Conservation (phyloP, 2,113 vertebrate genomes). For the Rhipidura dahli region DNA sequence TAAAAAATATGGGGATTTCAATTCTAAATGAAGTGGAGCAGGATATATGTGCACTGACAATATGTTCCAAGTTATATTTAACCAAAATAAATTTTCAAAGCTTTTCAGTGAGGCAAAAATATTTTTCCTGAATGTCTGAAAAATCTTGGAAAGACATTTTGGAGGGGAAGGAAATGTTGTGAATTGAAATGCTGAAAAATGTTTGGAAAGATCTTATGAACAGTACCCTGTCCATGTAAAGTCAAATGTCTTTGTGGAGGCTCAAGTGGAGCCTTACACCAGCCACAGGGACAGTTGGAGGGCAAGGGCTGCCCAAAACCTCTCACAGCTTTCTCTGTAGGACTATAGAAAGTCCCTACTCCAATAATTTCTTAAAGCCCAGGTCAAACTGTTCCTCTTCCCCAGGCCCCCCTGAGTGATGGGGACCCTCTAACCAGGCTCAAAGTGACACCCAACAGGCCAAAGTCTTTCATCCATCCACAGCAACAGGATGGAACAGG, state of each 20-base stretch:
- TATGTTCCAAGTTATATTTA: neutral
- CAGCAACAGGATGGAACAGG: neutral
- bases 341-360: neutral
- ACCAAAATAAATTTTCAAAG: neutral
- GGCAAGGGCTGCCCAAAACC: neutral
- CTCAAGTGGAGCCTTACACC: neutral
- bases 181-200: neutral
- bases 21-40: neutral
- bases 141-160: neutral
- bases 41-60: neutral
- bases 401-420: neutral
- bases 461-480: neutral
- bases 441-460: neutral
- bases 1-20: neutral
- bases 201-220: neutral
- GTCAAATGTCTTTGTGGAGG: neutral
- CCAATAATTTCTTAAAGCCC: neutral
- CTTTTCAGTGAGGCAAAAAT: neutral
- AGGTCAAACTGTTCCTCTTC: neutral
- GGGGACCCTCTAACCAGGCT: neutral
- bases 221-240: neutral
- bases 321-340: neutral
- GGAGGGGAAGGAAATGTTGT: neutral
- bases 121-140: neutral
- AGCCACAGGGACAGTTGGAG: fast-evolving